Evolutionary conservation across 2,888 invertebrate species (phyloP), one percentile per base, ranked within the genome.

Genomic region (Cosmopolites sordidus): DNA sequence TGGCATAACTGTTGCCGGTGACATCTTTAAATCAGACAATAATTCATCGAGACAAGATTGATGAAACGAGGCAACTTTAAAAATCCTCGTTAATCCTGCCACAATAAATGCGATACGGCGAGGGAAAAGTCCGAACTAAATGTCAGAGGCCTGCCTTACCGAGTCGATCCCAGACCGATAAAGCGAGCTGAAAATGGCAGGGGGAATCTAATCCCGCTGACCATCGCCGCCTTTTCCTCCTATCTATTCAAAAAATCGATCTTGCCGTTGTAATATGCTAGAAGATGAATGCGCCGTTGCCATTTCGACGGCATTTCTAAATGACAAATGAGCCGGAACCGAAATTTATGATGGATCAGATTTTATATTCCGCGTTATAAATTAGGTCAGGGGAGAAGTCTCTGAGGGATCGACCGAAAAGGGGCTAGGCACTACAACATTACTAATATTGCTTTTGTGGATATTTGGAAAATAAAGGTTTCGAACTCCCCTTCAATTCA

Each of bases 291-390:
- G 47, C 52, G 52, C 29, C 46, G 52, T 52, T 46, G 52, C 52
- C 52, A 52, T 52, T 49, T 49, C 49, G 43, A 8, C 49, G 49
- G 43, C 49, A 49, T 49, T 52, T 52, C 40, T 11, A 47, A 52
- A 52, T 52, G 52, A 52, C 52, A 52, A 52, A 52, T 52, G 52
- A 52, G 52, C 42, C 46, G 52, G 51, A 52, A 52, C 52, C 43
- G 47, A 22, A 47, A 47, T 52, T 47, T 52, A 52, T 52, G 52
- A 52, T 52, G 52, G 47, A 52, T 52, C 52, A 44, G 43, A 47
- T 52, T 52, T 52, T 52, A 47, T 43, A 49, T 39, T 39, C 47
- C 39, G 43, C n/a, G 33, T 49, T 49, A 43, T 42, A 43, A 49
- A 49, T 49, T 43, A 43, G 49, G 49, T 38, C 49, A 37, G 49